These are phyloP conservation scores for Furcula furcula DNA, from an alignment of 2,888 invertebrate genomes.

Conservation along the genomic window DNA sequence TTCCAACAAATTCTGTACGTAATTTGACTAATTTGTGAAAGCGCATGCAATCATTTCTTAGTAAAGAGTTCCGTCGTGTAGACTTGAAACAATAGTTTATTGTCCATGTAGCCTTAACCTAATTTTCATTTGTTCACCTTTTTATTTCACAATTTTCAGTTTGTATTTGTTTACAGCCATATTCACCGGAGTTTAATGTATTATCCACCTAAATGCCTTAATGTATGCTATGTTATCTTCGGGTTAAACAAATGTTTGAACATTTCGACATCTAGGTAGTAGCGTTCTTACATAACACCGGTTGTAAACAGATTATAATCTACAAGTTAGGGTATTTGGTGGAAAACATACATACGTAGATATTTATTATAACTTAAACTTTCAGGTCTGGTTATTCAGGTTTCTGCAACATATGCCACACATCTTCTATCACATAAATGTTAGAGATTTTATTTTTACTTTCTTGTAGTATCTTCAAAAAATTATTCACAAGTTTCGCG, in stretches of 20 bases:
- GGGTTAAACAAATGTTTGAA: slow-evolving; percentile 13
- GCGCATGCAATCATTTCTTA: slow-evolving; percentile 16
- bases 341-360: too few relatives aligned
- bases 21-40: slow-evolving; percentile 6
- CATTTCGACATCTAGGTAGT: slow-evolving; percentile 1
- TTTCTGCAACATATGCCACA: too few relatives aligned
- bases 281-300: background rate
- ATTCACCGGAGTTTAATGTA: background rate
- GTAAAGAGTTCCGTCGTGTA: slow-evolving; percentile 13
- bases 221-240: background rate
- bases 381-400: too few relatives aligned
- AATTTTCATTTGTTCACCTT: slow-evolving; percentile 14
- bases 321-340: too few relatives aligned
- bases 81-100: slow-evolving; percentile 38
- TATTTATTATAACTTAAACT: too few relatives aligned
- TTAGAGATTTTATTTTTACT: too few relatives aligned
- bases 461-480: too few relatives aligned
- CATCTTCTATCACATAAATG: too few relatives aligned
- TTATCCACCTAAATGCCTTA: slow-evolving; percentile 1
- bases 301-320: too few relatives aligned
- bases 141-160: slow-evolving; percentile 23
- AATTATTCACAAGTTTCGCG: too few relatives aligned
- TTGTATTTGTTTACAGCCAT: slow-evolving; percentile 9
- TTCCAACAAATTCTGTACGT: slow-evolving; percentile 2
- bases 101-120: slow-evolving; percentile 37